Conservation (phyloP, 1,140 invertebrate species). For the Lordiphosa collinella region DNA sequence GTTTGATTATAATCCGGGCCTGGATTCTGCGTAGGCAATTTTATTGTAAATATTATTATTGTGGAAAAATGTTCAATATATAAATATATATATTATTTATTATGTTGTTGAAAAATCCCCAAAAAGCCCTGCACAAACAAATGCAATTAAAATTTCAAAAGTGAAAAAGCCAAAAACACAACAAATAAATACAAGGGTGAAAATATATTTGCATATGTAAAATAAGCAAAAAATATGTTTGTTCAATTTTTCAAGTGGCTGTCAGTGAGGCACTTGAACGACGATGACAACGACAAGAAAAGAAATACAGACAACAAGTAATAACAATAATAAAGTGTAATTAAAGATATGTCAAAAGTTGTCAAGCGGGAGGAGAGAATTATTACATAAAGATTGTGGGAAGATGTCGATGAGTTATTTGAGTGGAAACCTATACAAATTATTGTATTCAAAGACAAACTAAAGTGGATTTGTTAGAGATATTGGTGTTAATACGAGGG, state of each 20-base stretch:
- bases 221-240: conserved; percentile 44
- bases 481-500: too few relatives aligned
- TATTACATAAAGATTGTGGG: conserved; percentile 9
- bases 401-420: conserved; percentile 7
- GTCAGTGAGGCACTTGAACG: conserved; percentile 39
- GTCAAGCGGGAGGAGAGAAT: background rate
- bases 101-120: conserved; percentile 60
- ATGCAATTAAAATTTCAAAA: conserved; percentile 52
- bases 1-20: conserved; percentile 34
- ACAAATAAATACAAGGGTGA: conserved; percentile 13
- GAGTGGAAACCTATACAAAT: background rate
- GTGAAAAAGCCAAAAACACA: conserved; percentile 17
- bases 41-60: conserved; percentile 1
- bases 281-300: conserved; percentile 6
- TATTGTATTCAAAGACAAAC: too few relatives aligned
- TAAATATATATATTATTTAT: conserved; percentile 62
- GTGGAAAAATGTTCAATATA: conserved; percentile 20
- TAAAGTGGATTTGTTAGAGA: too few relatives aligned
- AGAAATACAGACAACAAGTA: conserved; percentile 32
- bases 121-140: conserved; percentile 52
- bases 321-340: conserved; percentile 45
- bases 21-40: background rate
- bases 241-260: conserved; percentile 35
- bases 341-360: conserved; percentile 29
- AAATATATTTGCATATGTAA: conserved; percentile 49